Base-by-base conservation (phyloP, 2,888 invertebrate genomes). In the Melipona bicolor region DNA sequence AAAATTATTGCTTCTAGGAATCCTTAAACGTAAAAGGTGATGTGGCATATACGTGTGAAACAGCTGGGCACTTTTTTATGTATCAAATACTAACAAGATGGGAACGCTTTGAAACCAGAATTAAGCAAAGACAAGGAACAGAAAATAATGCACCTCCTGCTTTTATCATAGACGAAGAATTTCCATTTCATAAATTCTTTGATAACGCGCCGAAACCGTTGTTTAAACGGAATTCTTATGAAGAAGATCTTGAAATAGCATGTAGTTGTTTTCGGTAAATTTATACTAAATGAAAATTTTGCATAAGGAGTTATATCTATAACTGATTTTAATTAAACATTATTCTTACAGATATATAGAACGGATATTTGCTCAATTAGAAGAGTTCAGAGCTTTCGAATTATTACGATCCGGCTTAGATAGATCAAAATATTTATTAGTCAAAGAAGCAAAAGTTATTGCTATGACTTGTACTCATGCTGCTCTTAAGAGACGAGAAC, bases 381-480 rank as follows among this genome's bases (percentile, higher is more conserved):
- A 99, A 94, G 99, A 99, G 94, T 99, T 99, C 94, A 96, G 99
- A 72, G 99, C 99, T 0, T 99, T 99, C 95, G 99, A 99, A 95
- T 95, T 99, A 87, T 95, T 99, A 13, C 96, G 99, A 17, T 99
- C 98, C 71, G 99, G 99, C 0, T 95, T 99, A 70, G 99, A 99
- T 94, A 96, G 99, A 70, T 98, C 99, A 0, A 98, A 99, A 92
- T 99, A 99, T 95, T 95, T 99, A 79, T 95, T 99, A 75, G 99
- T 99, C 0, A 99, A 99, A 93, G 99, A 99, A 94, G 99, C 99
- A 0, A 99, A 99, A 95, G 99, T 99, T 77, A 99, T 99, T 90
- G 99, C 99, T 1, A 99, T 99, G 99, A 99, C 99, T 0, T 99
- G 99, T 95, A 99, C 99, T 0, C 99, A 99, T 95, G 99, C 99